These are phyloP conservation scores for Lutraria lutraria DNA, from an alignment of 2,888 invertebrate species.

Conservation along the genomic window DNA sequence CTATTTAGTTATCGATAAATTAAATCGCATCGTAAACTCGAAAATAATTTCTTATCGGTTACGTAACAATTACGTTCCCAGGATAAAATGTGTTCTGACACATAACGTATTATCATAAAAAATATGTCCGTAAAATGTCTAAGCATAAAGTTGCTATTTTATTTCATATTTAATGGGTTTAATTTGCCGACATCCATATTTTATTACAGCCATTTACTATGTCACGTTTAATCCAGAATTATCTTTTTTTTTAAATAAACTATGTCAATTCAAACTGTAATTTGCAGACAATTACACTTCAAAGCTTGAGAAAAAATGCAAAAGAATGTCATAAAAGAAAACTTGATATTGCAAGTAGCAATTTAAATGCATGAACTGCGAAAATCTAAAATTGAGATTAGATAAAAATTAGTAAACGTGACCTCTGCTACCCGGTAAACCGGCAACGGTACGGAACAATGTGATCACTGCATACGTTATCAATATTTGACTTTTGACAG, in stretches of 20 bases:
- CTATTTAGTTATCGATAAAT: slow-evolving; percentile 17
- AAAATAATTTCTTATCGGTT: slow-evolving; percentile 15
- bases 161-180: not conserved
- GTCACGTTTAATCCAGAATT: not conserved
- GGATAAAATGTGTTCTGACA: not conserved
- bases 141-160: not conserved
- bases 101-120: not conserved
- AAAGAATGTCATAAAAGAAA: not conserved
- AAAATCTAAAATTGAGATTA: slow-evolving; percentile 3
- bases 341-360: not conserved
- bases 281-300: not conserved
- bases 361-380: not conserved
- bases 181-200: not conserved
- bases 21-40: slow-evolving; percentile 1
- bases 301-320: not conserved
- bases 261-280: not conserved
- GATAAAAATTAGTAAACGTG: not conserved
- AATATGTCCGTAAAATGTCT: slow-evolving; percentile 7
- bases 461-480: not conserved
- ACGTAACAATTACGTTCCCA: not conserved
- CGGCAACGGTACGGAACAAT: slow-evolving; percentile 12
- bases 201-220: not conserved
- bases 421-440: not conserved
- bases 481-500: not conserved
- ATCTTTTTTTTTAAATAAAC: not conserved